Conservation (phyloP, 2,797 vertebrate species). For the Neosilurus hyrtlii region DNA sequence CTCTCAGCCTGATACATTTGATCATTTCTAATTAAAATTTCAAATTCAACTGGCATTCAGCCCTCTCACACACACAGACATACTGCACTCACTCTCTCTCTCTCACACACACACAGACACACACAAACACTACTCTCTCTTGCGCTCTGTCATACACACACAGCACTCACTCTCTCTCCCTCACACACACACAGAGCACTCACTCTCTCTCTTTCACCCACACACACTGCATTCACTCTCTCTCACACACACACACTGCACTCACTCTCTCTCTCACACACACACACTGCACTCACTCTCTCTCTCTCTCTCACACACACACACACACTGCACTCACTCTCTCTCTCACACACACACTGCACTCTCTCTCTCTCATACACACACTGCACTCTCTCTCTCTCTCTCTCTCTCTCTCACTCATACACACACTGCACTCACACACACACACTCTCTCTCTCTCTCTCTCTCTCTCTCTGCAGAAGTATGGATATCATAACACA, state of each 20-base stretch:
- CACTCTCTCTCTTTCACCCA: too few species aligned
- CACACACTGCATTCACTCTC: too few species aligned
- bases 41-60: not conserved
- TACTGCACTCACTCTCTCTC: not conserved
- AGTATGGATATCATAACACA: slow-evolving; percentile 12
- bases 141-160: not conserved
- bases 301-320: not conserved
- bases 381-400: not conserved
- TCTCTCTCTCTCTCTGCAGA: slow-evolving; percentile 6
- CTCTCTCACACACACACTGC: not conserved
- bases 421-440: too few species aligned
- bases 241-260: too few species aligned
- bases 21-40: not conserved
- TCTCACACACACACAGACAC: not conserved
- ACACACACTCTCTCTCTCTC: too few species aligned
- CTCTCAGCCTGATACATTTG: not conserved
- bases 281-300: too few species aligned
- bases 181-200: not conserved
- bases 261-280: too few species aligned
- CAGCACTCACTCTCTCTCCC: not conserved
- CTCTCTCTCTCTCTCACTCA: not conserved
- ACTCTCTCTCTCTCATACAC: not conserved
- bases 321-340: too few species aligned
- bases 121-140: too few species aligned
- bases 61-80: too few species aligned